phyloP scores from a whole-genome alignment of 1,140 invertebrate species.

The Streblospio benedicti region DNA sequence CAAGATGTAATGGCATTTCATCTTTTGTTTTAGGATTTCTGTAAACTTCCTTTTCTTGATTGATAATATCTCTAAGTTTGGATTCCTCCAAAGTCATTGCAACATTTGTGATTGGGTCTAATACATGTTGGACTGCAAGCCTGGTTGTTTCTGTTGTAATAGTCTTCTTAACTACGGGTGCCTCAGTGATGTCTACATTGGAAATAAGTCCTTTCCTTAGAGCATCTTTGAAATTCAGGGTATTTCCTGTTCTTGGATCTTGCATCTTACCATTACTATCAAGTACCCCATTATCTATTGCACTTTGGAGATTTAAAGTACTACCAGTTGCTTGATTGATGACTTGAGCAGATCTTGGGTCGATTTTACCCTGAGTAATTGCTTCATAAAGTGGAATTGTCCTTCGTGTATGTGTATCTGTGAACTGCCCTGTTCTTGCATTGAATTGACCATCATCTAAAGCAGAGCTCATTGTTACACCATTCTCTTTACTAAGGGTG shows the following conservation, averaged over 20 bases:
- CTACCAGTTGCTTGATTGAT: constrained; percentile 33
- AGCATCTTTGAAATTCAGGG: constrained; percentile 71
- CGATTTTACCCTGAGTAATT: constrained; percentile 28
- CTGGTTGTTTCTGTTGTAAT: not conserved
- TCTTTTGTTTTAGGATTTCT: not conserved
- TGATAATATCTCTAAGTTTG: constrained; percentile 68
- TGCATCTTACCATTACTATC: not conserved
- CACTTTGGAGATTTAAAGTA: constrained; percentile 31
- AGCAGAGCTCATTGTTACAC: not conserved
- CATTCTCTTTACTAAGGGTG: not conserved
- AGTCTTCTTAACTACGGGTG: not conserved
- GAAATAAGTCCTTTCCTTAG: constrained; percentile 65
- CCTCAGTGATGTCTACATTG: constrained; percentile 32
- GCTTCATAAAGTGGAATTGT: constrained; percentile 34
- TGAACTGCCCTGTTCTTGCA: constrained; percentile 72
- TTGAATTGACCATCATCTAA: constrained; percentile 62
- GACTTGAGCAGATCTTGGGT: constrained; percentile 29
- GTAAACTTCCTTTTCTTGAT: constrained; percentile 30
- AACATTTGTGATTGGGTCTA: constrained; percentile 64
- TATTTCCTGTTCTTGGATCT: constrained; percentile 52
- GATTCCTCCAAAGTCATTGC: constrained; percentile 84
- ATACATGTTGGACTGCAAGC: not conserved
- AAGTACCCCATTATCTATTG: constrained; percentile 23
- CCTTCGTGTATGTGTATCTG: constrained; percentile 59
- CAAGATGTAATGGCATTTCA: not conserved